These are phyloP conservation scores for Exaiptasia diaphana DNA, from an alignment of 64 coral and sea anemone species.

Conservation along the genomic window DNA sequence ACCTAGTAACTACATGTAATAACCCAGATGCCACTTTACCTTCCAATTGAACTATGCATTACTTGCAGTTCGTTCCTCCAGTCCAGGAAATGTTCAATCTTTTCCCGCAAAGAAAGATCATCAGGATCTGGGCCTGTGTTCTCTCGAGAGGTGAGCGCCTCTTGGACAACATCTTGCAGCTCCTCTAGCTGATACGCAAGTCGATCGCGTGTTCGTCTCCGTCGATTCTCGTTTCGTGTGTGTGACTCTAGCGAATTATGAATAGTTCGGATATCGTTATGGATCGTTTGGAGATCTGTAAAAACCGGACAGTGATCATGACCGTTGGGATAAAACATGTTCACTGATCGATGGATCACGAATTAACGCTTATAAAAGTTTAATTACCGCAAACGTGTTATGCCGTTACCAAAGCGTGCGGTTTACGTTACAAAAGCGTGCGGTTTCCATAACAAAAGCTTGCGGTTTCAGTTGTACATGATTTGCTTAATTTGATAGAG, in stretches of 20 bases:
- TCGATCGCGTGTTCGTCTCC: not conserved
- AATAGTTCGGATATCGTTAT: not conserved
- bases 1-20: too few species aligned
- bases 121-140: not conserved
- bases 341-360: too few species aligned
- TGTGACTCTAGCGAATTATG: not conserved
- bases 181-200: not conserved
- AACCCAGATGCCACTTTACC: too few species aligned
- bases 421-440: too few species aligned
- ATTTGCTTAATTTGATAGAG: too few species aligned
- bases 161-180: not conserved
- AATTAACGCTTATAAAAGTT: too few species aligned
- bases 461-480: too few species aligned
- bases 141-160: not conserved
- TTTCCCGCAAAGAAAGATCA: not conserved
- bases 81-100: not conserved
- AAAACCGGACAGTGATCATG: not conserved
- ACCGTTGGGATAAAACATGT: too few species aligned
- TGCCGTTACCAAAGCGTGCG: too few species aligned
- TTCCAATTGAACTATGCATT: not conserved
- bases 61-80: constrained; percentile 7
- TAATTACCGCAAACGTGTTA: too few species aligned
- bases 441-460: too few species aligned
- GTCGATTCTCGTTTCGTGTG: not conserved
- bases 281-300: not conserved